Evolutionary conservation across 2,797 vertebrate genomes (phyloP), one percentile per base, ranked within the genome.

Genomic region (Spinus pinus): DNA sequence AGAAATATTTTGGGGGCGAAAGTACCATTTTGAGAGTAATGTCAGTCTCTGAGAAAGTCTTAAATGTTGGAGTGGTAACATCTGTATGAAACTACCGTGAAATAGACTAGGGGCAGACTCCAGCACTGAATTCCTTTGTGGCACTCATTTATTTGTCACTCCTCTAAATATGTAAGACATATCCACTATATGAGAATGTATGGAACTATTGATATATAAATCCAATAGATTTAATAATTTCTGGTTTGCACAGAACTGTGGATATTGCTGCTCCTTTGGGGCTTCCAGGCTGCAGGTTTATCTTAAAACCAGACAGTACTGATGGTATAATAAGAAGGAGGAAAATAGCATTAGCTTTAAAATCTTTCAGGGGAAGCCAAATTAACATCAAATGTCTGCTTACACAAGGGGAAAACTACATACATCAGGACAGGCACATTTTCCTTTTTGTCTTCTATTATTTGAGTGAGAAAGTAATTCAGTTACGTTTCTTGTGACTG

Each of bases 401-500:
- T 50, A 74, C 1, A 0, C 8, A 27, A 49, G 35, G 12, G 21
- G 14, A 66, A 74, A 49, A 41, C 10, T 49, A 22, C 2, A 0
- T 25, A 20, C 5, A 42, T 41, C 16, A 46, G 8, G 11, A 46
- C 31, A 74, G 21, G 12, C 17, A 79, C 4, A 12, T 67, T 80
- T 24, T 19, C 49, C 16, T 58, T 50, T 61, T 49, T n/a, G 12
- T 24, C 49, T 61, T 42, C 4, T 7, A 11, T n/a, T 0, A 47
- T n/a, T 51, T 73, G 31, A 75, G 6, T 14, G 10, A 86, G 33
- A 61, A 79, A 53, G 21, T 17, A 69, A 33, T 54, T 47, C 17
- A 41, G 10, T 15, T 46, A 51, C 3, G 0, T 51, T 89, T 78
- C 20, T 19, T 51, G 13, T 51, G 28, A 73, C 28, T 61, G 16